Evolutionary conservation across 2,113 vertebrate species (phyloP), one percentile per base, ranked within the genome.

Genomic region (Gila orcuttii): DNA sequence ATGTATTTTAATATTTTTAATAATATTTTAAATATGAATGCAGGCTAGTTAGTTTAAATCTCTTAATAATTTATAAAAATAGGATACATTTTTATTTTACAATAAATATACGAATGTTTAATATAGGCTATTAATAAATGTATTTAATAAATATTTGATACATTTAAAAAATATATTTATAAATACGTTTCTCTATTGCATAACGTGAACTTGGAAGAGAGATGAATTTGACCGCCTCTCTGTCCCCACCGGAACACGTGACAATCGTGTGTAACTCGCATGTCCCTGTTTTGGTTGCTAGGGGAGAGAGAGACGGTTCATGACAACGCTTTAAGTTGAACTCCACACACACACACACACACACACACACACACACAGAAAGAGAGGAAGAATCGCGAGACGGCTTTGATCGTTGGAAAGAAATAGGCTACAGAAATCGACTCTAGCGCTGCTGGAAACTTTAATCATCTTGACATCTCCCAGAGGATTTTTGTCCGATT

Each of bases 251-350:
- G 52, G 74, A 75, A 47, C 92, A 93, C 92, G 93, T 93, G 92
- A 94, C 84, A 47, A 28, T 39, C 36, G 74, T 88, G 88, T 78
- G 59, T 84, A 52, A 81, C 71, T 85, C 83, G 47, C 39, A 82
- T 92, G 88, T 74, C 88, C 81, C 86, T 86, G 90, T 88, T 93
- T 88, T 84, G 82, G 92, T 93, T 93, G 90, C 88, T 89, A 87
- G 33, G 88, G 85, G 71, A 71, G 52, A 84, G 55, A 85, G 68
- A 76, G 89, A 89, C 85, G 90, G 91, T 88, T 88, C 74, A 76
- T 84, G 75, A 84, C 76, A 91, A 90, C 86, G 90, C 83, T 89
- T 92, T 77, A 59, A 68, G 75, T 71, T 42, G 47, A 91, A 89
- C 85, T 88, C 83, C 79, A 81, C n/a, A 81, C 85, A 36, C 36